Evolutionary conservation across 2,113 vertebrate genomes (phyloP), one percentile per base, ranked within the genome.

Genomic region (Pomatostomus ruficeps): DNA sequence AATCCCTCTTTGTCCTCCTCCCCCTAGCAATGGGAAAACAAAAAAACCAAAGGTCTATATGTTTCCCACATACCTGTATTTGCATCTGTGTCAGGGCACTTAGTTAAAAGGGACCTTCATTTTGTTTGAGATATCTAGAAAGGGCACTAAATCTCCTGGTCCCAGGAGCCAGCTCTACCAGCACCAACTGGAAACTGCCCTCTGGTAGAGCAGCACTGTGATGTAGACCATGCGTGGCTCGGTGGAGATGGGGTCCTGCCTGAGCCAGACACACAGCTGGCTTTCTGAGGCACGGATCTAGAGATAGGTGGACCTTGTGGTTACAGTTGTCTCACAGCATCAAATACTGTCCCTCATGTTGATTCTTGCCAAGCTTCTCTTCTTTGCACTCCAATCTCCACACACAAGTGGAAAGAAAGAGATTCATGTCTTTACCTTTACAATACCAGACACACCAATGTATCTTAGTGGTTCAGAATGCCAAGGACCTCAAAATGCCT

Each of bases 1-100:
- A 93, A 75, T 7, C 29, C 16, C 82, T 63, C 13, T 62, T 85
- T 3, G 0, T 25, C 17, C 10, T 48, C 31, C 36, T 24, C 14
- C 7, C 5, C 11, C 9, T 4, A 51, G 0, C n/a, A n/a, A n/a
- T n/a, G n/a, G 8, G 7, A 13, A 23, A 25, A 38, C 14, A 25
- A 20, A 7, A 23, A 15, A 10, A 59, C 20, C 24, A 21, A 0
- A 10, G n/a, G n/a, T n/a, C n/a, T n/a, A n/a, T 0, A 7, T 1
- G 4, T 46, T 7, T 65, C 12, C 35, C 25, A 57, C 21, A 22
- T n/a, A 46, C 22, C 23, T 85, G 6, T 6, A 84, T 59, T 83
- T 93, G 2, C 20, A 61, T 35, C 25, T 71, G 2, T 14, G 14
- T 36, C 26, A 86, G 11, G 28, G 12, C 24, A 75, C 7, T 20